Conservation (phyloP, 1,140 invertebrate genomes). For the Vanessa tameamea region DNA sequence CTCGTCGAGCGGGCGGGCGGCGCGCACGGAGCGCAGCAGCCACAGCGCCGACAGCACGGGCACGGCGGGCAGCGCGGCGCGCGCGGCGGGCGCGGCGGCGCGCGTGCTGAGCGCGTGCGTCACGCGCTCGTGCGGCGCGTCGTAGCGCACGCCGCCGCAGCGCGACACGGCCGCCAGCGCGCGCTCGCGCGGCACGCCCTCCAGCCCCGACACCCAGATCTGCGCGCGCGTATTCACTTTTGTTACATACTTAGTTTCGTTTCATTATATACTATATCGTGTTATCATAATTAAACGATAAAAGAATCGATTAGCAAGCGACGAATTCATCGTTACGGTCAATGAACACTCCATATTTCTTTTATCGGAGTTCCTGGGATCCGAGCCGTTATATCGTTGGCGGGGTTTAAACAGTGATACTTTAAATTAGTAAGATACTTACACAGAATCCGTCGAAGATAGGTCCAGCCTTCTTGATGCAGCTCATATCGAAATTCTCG, state of each 20-base stretch:
- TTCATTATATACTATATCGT: too few relatives aligned
- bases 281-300: too few relatives aligned
- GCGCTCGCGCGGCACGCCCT: constrained; percentile 84
- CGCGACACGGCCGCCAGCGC: constrained; percentile 88
- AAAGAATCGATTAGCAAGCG: too few relatives aligned
- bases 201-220: constrained; percentile 65
- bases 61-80: constrained; percentile 83
- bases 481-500: constrained; percentile 82
- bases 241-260: too few relatives aligned
- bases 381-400: too few relatives aligned
- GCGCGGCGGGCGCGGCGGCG: constrained; percentile 43
- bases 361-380: too few relatives aligned
- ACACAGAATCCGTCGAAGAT: constrained; percentile 93
- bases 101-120: constrained; percentile 84
- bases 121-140: constrained; percentile 86
- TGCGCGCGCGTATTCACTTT: constrained; percentile 7
- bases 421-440: constrained; percentile 44
- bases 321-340: too few relatives aligned
- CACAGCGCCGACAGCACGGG: constrained; percentile 85
- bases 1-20: constrained; percentile 65
- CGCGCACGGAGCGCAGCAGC: constrained; percentile 87
- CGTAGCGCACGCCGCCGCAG: constrained; percentile 90
- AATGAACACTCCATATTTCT: too few relatives aligned
- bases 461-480: constrained; percentile 86
- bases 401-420: too few relatives aligned